Percentiles rank a stretch among this genome's conserved stretches.
phyloP scores from a whole-genome alignment of 2,797 vertebrate species.

The Rhinella marina region DNA sequence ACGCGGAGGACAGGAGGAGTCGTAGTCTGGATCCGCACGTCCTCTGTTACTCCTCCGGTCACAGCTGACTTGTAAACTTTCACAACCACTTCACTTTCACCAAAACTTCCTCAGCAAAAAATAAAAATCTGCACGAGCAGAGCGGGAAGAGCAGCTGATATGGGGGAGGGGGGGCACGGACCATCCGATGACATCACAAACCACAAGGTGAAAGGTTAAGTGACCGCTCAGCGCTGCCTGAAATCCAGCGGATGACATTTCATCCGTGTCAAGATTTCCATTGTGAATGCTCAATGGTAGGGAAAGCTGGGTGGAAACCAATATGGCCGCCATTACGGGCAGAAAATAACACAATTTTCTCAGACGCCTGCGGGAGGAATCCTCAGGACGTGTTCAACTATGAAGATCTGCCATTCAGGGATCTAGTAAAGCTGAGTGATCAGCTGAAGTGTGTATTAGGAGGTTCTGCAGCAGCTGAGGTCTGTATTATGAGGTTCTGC shows the following conservation, averaged over 20 bases:
- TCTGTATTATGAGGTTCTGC: too few relatives aligned
- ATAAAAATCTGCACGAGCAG: not conserved
- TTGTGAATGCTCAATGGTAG: not conserved
- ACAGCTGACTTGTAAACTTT: not conserved
- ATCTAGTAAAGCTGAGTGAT: too few relatives aligned
- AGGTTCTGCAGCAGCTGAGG: not conserved
- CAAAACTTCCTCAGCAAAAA: not conserved
- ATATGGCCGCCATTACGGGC: not conserved
- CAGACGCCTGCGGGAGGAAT: not conserved
- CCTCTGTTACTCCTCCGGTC: not conserved
- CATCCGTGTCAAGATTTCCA: not conserved
- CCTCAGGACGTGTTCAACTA: too few relatives aligned
- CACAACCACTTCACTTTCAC: not conserved
- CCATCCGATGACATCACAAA: not conserved
- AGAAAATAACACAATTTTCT: not conserved
- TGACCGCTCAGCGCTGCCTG: constrained; percentile 5
- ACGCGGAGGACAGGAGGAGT: too few relatives aligned
- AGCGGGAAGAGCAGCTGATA: not conserved
- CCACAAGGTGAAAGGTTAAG: constrained; percentile 50
- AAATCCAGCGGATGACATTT: constrained; percentile 3
- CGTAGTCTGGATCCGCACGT: too few relatives aligned
- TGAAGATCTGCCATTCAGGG: not conserved
- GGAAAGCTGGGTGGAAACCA: not conserved
- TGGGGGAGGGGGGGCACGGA: not conserved
- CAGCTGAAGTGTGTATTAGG: not conserved